These are phyloP conservation scores for Microtus pennsylvanicus DNA, from an alignment of 2,113 vertebrate species.

Conservation along the genomic window DNA sequence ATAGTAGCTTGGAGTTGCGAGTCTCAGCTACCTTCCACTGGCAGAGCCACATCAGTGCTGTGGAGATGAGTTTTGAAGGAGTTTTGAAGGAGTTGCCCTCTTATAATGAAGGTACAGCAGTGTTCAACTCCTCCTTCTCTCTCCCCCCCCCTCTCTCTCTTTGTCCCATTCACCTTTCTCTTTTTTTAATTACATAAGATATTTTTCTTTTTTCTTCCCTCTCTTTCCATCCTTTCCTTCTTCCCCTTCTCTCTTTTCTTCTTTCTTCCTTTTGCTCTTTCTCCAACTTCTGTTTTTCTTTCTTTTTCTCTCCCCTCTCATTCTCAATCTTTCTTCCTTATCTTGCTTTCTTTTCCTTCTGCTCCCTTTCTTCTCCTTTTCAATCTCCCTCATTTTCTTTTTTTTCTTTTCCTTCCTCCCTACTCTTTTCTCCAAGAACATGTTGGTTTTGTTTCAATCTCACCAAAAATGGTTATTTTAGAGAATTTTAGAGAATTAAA, in stretches of 20 bases:
- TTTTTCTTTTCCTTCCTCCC: background rate
- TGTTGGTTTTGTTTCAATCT: background rate
- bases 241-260: rapidly evolving
- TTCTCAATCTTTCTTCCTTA: background rate
- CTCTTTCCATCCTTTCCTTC: too few relatives aligned
- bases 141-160: too few relatives aligned
- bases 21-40: background rate
- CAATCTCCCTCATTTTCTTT: background rate
- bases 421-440: background rate
- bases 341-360: background rate
- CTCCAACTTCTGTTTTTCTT: background rate
- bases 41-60: background rate
- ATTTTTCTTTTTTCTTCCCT: too few relatives aligned
- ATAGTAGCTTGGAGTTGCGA: background rate
- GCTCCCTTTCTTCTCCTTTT: background rate
- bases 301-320: rapidly evolving
- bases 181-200: background rate
- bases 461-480: background rate
- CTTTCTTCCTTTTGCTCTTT: background rate
- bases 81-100: background rate
- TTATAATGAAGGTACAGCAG: background rate
- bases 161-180: background rate
- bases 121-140: background rate
- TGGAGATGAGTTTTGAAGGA: background rate
- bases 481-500: background rate